Evolutionary conservation across 1,140 invertebrate genomes (phyloP).

Genomic region (Zaprionus capensis): DNA sequence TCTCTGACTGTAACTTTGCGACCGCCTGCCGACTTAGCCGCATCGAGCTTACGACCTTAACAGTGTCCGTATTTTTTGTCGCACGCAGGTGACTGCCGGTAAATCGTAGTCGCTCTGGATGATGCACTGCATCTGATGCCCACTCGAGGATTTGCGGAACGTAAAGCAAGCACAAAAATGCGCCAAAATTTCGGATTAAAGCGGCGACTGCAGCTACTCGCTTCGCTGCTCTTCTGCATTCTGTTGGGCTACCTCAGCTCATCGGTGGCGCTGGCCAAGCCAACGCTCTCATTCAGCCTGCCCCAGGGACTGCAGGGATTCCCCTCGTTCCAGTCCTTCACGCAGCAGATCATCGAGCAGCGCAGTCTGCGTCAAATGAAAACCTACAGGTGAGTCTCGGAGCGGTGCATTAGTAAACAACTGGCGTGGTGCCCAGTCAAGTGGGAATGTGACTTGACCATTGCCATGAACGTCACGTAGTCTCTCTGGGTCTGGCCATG

Average conservation of each 20-base stretch:
- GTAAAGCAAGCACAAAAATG: slow-evolving; percentile 36
- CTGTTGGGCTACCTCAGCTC: slow-evolving; percentile 72
- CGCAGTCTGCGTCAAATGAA: slow-evolving; percentile 82
- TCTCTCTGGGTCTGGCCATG: slow-evolving; percentile 51
- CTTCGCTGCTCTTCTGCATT: slow-evolving; percentile 59
- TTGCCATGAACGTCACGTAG: slow-evolving; percentile 71
- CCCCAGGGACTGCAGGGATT: slow-evolving; percentile 77
- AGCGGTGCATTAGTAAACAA: slow-evolving; percentile 33
- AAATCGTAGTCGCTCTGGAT: slow-evolving; percentile 12
- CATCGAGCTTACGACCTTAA: not conserved
- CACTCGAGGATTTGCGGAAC: not conserved
- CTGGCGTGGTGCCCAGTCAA: slow-evolving; percentile 6
- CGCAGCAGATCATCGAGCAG: slow-evolving; percentile 82
- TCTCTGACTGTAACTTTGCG: slow-evolving; percentile 10
- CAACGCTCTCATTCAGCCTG: slow-evolving; percentile 75
- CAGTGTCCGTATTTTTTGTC: not conserved
- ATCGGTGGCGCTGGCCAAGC: slow-evolving; percentile 71
- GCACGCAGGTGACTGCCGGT: not conserved
- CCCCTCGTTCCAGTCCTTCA: slow-evolving; percentile 79
- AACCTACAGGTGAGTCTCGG: slow-evolving; percentile 78
- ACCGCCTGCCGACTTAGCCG: not conserved
- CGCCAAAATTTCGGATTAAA: slow-evolving; percentile 50
- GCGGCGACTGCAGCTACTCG: slow-evolving; percentile 64
- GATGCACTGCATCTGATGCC: not conserved
- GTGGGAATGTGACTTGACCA: slow-evolving; percentile 15